phyloP scores from a whole-genome alignment of 2,113 vertebrate genomes.

The Hipposideros armiger region DNA sequence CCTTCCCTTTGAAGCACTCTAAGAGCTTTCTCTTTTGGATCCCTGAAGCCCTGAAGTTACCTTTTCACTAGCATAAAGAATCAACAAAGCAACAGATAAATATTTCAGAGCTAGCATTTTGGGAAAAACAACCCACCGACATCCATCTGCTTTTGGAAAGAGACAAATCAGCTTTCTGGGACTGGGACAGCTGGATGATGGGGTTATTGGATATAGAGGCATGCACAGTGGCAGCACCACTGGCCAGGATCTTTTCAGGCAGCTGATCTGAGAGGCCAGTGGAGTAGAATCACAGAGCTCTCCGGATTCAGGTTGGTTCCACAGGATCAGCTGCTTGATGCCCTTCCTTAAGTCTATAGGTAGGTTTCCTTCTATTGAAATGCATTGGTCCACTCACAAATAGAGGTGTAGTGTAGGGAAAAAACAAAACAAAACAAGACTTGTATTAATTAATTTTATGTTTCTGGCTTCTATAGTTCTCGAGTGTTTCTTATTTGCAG shows the following conservation, averaged over 20 bases:
- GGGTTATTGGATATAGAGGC: background rate
- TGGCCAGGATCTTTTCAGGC: background rate
- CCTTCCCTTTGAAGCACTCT: background rate
- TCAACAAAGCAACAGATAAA: background rate
- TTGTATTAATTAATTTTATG: conserved; percentile 11
- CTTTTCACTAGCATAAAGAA: conserved; percentile 30
- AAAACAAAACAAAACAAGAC: background rate
- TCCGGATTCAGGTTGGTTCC: background rate
- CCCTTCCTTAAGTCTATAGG: background rate
- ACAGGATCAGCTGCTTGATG: background rate
- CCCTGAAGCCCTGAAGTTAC: background rate
- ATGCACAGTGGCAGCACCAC: background rate
- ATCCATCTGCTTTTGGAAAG: background rate
- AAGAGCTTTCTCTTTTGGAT: conserved; percentile 40
- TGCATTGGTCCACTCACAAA: background rate
- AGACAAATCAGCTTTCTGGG: background rate
- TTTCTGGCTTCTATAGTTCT: conserved; percentile 4
- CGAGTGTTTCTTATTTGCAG: background rate
- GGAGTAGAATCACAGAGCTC: background rate
- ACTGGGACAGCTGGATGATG: background rate
- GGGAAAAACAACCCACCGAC: background rate
- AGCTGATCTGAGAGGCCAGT: too few relatives aligned
- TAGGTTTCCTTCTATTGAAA: background rate
- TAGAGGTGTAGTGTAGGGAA: background rate
- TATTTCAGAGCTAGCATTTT: conserved; percentile 15